A percentile compares a stretch with the other conserved stretches of the same genome.
phyloP scores from a whole-genome alignment of 2,113 vertebrate species.

The Apus apus region DNA sequence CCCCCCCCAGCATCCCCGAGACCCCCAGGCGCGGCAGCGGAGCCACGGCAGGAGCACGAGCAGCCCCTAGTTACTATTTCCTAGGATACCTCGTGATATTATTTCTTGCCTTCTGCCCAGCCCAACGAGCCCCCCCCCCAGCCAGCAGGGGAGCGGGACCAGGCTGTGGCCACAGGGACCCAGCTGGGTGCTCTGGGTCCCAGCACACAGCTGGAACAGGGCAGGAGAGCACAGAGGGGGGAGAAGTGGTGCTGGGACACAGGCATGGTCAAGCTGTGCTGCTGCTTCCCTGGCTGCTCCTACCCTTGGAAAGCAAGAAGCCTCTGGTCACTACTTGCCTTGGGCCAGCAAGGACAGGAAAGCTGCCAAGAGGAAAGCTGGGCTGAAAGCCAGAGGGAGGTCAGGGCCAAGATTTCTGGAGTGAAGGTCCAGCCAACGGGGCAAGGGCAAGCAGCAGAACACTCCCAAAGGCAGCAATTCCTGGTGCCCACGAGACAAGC shows the following conservation, averaged over 20 bases:
- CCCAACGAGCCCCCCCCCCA: background rate
- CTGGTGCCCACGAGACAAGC: background rate
- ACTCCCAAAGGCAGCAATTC: fast-evolving
- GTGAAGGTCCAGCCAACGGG: background rate
- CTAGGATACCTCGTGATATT: fast-evolving
- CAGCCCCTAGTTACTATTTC: background rate
- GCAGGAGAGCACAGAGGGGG: background rate
- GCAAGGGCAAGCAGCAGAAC: background rate
- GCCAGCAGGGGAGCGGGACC: background rate
- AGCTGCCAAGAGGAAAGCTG: background rate
- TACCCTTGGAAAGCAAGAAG: background rate
- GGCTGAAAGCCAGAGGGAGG: background rate
- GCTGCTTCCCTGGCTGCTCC: background rate
- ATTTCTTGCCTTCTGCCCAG: too few relatives aligned
- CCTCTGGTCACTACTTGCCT: background rate
- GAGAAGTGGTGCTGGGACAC: background rate
- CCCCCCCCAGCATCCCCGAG: background rate
- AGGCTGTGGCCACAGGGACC: background rate
- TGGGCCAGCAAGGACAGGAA: background rate
- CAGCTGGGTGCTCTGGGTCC: too few relatives aligned
- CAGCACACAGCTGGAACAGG: background rate
- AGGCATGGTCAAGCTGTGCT: background rate
- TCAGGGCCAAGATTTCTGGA: background rate
- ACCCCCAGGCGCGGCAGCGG: background rate
- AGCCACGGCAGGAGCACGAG: background rate